Conservation (phyloP, 2,888 invertebrate genomes). For the Calliphora vomitoria region DNA sequence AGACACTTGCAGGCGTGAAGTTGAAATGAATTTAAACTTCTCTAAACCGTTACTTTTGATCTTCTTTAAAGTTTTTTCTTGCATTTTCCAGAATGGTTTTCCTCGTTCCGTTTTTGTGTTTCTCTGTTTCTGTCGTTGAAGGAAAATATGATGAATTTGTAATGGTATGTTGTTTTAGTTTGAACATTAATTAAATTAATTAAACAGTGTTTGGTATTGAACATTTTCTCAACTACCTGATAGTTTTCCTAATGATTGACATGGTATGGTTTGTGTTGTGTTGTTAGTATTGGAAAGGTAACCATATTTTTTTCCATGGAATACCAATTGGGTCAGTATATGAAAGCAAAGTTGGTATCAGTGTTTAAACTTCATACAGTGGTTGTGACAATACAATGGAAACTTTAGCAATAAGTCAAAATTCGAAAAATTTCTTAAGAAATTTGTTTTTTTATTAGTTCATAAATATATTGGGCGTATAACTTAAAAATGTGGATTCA, state of each 20-base stretch:
- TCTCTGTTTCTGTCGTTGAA: not conserved
- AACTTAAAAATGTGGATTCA: no score
- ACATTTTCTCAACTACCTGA: slow-evolving; percentile 42
- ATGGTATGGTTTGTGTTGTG: not conserved
- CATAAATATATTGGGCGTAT: no score
- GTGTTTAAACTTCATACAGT: no score
- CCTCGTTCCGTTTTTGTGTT: not conserved
- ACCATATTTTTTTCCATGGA: not conserved
- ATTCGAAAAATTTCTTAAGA: no score
- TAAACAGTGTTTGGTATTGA: slow-evolving; percentile 49
- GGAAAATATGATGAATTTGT: slow-evolving; percentile 24
- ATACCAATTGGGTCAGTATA: no score
- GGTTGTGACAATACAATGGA: no score
- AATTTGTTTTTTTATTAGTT: no score
- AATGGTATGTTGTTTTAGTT: slow-evolving; percentile 22
- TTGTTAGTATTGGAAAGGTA: not conserved
- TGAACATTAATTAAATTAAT: slow-evolving; percentile 67
- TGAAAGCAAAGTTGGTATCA: no score
- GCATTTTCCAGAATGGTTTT: not conserved
- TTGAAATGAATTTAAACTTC: slow-evolving; percentile 43
- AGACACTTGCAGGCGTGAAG: slow-evolving; percentile 57
- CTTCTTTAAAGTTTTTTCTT: slow-evolving; percentile 23
- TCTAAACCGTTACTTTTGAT: slow-evolving; percentile 51
- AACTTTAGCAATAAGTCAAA: no score
- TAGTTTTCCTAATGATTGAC: slow-evolving; percentile 42